phyloP scores from a whole-genome alignment of 35 echinoderm and acorn worm species.

The Strongylocentrotus purpuratus region DNA sequence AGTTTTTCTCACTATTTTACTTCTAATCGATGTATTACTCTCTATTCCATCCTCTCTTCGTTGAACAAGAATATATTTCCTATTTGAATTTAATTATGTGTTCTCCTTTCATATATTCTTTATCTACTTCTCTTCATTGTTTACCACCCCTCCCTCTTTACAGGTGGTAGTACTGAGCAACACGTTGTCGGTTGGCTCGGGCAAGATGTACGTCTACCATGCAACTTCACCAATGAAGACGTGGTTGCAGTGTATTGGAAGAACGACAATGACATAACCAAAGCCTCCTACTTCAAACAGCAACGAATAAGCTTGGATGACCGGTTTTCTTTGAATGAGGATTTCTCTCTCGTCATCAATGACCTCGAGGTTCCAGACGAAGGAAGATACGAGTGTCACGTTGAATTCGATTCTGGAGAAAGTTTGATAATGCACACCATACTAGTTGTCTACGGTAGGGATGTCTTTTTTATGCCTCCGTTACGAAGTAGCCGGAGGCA shows the following conservation, averaged over 20 bases:
- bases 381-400: background rate
- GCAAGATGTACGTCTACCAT: background rate
- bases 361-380: background rate
- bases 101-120: too few relatives aligned
- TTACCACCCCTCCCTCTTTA: background rate
- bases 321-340: background rate
- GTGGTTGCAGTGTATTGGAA: background rate
- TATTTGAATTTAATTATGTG: too few relatives aligned
- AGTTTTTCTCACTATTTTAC: too few relatives aligned
- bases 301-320: background rate
- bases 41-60: too few relatives aligned
- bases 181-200: background rate
- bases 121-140: too few relatives aligned
- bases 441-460: background rate
- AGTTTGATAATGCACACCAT: background rate
- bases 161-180: background rate
- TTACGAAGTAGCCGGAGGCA: too few relatives aligned
- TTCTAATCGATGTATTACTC: too few relatives aligned
- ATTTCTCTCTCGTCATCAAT: background rate
- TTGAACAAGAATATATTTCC: too few relatives aligned
- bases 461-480: background rate
- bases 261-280: background rate
- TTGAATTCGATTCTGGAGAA: background rate
- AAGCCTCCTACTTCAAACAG: background rate
- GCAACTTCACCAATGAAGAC: background rate